Percentiles rank a stretch among this genome's conserved stretches.
Evolutionary conservation across 2,888 invertebrate genomes (phyloP).

Genomic region (Pomacea canaliculata): DNA sequence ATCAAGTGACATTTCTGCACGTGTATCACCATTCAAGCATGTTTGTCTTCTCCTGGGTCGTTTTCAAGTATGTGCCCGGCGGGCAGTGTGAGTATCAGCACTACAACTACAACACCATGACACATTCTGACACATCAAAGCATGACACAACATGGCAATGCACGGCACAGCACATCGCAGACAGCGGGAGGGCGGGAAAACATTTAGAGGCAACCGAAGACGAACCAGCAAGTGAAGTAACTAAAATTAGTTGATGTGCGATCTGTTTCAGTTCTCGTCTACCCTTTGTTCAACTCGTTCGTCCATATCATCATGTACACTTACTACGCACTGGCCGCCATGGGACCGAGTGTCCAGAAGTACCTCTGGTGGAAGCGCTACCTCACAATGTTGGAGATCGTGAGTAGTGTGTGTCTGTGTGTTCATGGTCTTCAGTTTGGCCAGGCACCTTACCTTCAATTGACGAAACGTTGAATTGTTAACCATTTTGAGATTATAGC

Average conservation of each 20-base stretch:
- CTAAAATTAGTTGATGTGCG: too few relatives aligned
- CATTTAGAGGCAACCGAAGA: too few relatives aligned
- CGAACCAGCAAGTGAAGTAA: too few relatives aligned
- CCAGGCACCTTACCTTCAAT: too few relatives aligned
- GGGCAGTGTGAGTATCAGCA: slow-evolving; percentile 49
- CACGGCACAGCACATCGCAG: too few relatives aligned
- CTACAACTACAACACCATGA: too few relatives aligned
- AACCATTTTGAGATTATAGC: too few relatives aligned
- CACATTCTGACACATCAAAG: too few relatives aligned
- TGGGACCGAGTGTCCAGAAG: slow-evolving; percentile 55
- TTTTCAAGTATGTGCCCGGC: slow-evolving; percentile 51
- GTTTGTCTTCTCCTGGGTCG: slow-evolving; percentile 56
- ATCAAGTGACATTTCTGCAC: slow-evolving; percentile 58
- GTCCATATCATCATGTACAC: slow-evolving; percentile 64
- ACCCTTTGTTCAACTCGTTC: slow-evolving; percentile 52
- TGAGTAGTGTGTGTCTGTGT: slow-evolving; percentile 32
- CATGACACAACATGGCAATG: too few relatives aligned
- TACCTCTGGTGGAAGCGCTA: slow-evolving; percentile 64
- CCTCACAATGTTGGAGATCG: slow-evolving; percentile 59
- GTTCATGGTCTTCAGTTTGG: too few relatives aligned
- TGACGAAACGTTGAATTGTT: too few relatives aligned
- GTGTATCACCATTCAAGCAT: slow-evolving; percentile 62
- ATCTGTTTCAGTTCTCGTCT: slow-evolving; percentile 24
- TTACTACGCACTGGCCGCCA: slow-evolving; percentile 60
- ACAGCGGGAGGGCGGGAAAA: too few relatives aligned